These are phyloP conservation scores for Sycon ciliatum DNA, from an alignment of 37 sponge, comb jelly and placozoan genomes.

Conservation along the genomic window DNA sequence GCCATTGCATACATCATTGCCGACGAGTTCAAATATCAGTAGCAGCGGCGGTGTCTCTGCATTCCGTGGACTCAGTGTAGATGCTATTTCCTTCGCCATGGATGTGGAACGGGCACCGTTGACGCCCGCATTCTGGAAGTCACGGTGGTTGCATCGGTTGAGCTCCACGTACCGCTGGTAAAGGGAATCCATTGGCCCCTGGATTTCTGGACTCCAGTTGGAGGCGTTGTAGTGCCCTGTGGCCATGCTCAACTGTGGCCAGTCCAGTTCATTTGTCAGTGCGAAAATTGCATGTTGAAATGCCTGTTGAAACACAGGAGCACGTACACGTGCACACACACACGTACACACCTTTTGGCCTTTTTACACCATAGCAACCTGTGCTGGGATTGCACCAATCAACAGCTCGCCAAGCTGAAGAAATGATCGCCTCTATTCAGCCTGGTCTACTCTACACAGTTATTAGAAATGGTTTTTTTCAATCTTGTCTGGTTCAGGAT, in stretches of 20 bases:
- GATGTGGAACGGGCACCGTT: conserved; percentile 68
- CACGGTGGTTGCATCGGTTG: conserved; percentile 84
- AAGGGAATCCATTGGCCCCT: conserved; percentile 66
- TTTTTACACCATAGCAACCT: no score
- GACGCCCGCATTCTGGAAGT: conserved; percentile 83
- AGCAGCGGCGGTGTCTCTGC: conserved; percentile 54
- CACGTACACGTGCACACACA: no score
- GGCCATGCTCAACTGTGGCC: conserved; percentile 74
- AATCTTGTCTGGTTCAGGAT: no score
- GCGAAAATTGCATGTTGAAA: conserved; percentile 58
- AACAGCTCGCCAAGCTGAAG: no score
- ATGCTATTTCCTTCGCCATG: conserved; percentile 48
- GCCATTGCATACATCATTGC: conserved; percentile 83
- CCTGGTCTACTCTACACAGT: no score
- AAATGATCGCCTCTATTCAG: no score
- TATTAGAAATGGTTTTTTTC: no score
- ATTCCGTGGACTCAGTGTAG: conserved; percentile 42
- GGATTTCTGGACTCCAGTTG: conserved; percentile 41
- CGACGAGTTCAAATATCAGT: conserved; percentile 54
- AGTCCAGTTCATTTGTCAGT: conserved; percentile 84
- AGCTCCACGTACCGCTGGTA: conserved; percentile 40
- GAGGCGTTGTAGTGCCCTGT: conserved; percentile 62
- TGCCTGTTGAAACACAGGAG: neutral
- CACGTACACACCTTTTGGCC: no score
- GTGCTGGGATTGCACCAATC: no score